A percentile compares a stretch with the other conserved stretches of the same genome.
Conservation (phyloP, 35 echinoderm and acorn worm genomes). For the Apostichopus japonicus region DNA sequence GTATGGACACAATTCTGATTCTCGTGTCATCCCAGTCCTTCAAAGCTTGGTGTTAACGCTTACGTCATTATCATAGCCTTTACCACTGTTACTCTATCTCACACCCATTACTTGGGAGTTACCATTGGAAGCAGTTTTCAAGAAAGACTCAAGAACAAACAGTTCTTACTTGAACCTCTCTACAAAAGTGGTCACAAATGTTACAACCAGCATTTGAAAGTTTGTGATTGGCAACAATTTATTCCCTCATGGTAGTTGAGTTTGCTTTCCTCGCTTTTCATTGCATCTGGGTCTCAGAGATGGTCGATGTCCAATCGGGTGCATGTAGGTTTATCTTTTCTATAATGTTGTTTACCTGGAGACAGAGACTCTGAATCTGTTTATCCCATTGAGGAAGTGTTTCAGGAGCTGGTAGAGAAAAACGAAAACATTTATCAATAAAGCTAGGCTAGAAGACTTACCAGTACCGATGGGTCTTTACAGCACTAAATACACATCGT, state of each 20-base stretch:
- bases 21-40: too few species aligned
- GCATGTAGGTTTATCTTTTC: slow-evolving; percentile 92
- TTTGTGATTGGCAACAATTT: background rate
- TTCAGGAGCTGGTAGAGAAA: slow-evolving; percentile 66
- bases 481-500: background rate
- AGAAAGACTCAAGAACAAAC: too few species aligned
- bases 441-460: background rate
- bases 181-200: too few species aligned
- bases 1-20: too few species aligned
- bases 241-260: background rate
- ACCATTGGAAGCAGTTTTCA: too few species aligned
- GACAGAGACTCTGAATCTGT: slow-evolving; percentile 94
- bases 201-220: too few species aligned
- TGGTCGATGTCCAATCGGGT: slow-evolving; percentile 85
- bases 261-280: slow-evolving; percentile 9
- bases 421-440: background rate
- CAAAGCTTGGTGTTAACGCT: too few species aligned
- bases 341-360: slow-evolving; percentile 97
- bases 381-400: slow-evolving; percentile 98
- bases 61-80: too few species aligned
- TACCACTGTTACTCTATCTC: too few species aligned
- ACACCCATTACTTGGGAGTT: too few species aligned
- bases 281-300: slow-evolving; percentile 89
- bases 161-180: too few species aligned
- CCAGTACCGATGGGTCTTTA: background rate